Conservation (phyloP, 1,140 invertebrate genomes). For the Sesamia nonagrioides region DNA sequence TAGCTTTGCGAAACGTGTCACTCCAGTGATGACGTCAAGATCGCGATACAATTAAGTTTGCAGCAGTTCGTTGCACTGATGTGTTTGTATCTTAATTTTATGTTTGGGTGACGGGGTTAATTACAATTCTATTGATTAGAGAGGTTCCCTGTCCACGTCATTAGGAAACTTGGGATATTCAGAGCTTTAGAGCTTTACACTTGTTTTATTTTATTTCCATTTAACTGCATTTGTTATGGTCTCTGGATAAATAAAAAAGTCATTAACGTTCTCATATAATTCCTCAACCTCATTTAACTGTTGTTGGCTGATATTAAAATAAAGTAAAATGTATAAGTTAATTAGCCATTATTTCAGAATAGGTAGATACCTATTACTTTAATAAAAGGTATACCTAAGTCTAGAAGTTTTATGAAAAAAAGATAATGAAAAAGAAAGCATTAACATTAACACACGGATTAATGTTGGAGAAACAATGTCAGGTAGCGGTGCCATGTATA, state of each 20-base stretch:
- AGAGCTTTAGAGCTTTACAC: background rate
- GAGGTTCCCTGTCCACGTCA: background rate
- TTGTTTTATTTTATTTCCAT: background rate
- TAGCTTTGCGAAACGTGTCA: background rate
- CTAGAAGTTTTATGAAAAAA: background rate
- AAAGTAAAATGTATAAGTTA: background rate
- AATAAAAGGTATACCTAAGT: background rate
- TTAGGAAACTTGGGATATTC: background rate
- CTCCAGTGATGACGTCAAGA: background rate
- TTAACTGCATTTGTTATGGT: background rate
- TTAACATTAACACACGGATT: background rate
- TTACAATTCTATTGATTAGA: background rate
- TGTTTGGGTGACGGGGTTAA: background rate
- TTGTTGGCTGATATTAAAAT: too few species aligned
- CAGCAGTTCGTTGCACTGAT: conserved; percentile 9
- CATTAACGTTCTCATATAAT: too few species aligned
- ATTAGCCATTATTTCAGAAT: background rate
- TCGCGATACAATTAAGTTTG: conserved; percentile 17
- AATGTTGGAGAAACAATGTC: background rate
- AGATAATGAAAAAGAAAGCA: background rate
- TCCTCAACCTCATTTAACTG: too few species aligned
- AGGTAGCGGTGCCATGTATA: background rate
- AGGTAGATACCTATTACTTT: too few species aligned
- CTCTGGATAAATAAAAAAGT: too few species aligned
- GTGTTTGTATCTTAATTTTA: conserved; percentile 30